Base-by-base conservation (phyloP, 2,113 vertebrate species). In the Thermophis baileyi region DNA sequence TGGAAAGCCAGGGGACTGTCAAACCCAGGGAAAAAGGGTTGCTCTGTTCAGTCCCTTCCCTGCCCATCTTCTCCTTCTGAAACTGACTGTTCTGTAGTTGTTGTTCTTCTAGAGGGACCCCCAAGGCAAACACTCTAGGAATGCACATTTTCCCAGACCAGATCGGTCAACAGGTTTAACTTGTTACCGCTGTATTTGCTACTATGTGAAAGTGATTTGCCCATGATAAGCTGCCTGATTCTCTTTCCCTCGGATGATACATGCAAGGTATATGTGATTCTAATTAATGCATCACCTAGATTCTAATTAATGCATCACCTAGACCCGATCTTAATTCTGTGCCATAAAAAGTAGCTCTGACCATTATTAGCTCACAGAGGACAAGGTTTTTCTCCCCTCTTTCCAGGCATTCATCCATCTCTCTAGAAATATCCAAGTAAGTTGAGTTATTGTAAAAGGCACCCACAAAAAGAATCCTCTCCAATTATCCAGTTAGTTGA, bases 91-190 rank as follows among this genome's bases (percentile, higher is more conserved):
- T 53, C 18, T 11, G 16, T 55, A 51, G 51, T 63, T 49, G n/a
- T 91, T 54, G 14, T 51, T 63, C 30, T 63, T 27, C 44, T n/a
- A 25, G 18, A 60, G 6, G 20, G 44, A n/a, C 50, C 53, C 55
- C 10, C 22, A 18, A n/a, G n/a, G 60, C 20, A 44, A 90, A 53
- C 5, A 44, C 53, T 87, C 85, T 44, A 87, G 54, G 92, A 87
- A 93, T 93, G 89, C 40, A 63, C 7, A 46, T 25, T 93, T 93
- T 93, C 20, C 69, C 88, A 60, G 57, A 60, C 14, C 49, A 85
- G 47, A 10, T 24, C 2, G 11, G 12, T 57, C 14, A 51, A 69
- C 92, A 51, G 81, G 92, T 93, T 93, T 53, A 90, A 87, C 89
- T n/a, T 90, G 92, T 87, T 93, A 40, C 16, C 1, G 0, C 88